Evolutionary conservation across 2,888 invertebrate genomes (phyloP).

Genomic region (Melinaea marsaeus): DNA sequence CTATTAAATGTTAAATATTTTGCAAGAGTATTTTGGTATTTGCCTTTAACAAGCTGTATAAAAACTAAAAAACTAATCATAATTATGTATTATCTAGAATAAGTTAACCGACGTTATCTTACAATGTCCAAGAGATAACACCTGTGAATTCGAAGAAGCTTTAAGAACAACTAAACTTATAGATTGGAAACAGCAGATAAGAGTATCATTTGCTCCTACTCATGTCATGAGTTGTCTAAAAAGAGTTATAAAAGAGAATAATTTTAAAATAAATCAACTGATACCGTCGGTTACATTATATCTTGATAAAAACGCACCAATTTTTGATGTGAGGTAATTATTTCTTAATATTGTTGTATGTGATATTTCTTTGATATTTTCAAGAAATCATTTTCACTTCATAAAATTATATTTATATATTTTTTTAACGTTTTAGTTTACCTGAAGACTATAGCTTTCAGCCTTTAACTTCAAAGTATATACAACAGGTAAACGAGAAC

Average conservation of each 20-base stretch:
- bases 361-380: too few relatives aligned
- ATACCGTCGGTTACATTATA: conserved; percentile 36
- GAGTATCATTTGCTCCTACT: conserved; percentile 39
- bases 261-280: conserved; percentile 29
- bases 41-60: too few relatives aligned
- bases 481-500: conserved; percentile 41
- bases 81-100: too few relatives aligned
- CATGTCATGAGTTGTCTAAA: conserved; percentile 42
- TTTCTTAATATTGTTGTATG: too few relatives aligned
- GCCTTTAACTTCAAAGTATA: conserved; percentile 39
- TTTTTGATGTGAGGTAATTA: conserved; percentile 34
- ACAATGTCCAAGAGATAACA: conserved; percentile 44
- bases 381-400: too few relatives aligned
- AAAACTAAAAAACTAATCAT: too few relatives aligned
- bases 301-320: conserved; percentile 34
- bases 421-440: conserved; percentile 38
- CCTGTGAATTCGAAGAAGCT: conserved; percentile 43
- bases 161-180: conserved; percentile 46
- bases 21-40: too few relatives aligned
- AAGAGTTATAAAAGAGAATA: conserved; percentile 30
- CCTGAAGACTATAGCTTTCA: conserved; percentile 39
- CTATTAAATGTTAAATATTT: too few relatives aligned
- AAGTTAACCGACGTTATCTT: conserved; percentile 43
- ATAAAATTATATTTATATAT: too few relatives aligned
- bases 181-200: conserved; percentile 42